These are phyloP conservation scores for Archips crataeganus DNA, from an alignment of 2,888 invertebrate species.

Conservation along the genomic window DNA sequence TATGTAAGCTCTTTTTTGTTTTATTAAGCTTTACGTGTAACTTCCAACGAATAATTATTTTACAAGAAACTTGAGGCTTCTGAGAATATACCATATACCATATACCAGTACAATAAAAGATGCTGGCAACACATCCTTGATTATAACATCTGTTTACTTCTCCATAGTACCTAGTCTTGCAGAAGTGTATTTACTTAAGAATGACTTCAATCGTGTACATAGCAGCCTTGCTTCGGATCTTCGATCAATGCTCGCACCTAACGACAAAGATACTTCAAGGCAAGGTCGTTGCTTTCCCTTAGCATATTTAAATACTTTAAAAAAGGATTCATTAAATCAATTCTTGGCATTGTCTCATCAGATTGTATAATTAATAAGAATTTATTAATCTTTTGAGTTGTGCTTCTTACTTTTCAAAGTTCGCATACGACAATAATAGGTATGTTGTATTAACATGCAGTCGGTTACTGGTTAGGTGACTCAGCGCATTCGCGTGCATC, in stretches of 20 bases:
- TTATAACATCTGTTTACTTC: not conserved
- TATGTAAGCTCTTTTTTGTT: too few species aligned
- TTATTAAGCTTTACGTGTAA: too few species aligned
- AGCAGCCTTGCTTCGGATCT: not conserved
- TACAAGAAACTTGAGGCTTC: too few species aligned
- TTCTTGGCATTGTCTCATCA: too few species aligned
- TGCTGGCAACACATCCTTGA: not conserved
- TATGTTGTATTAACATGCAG: not conserved
- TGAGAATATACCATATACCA: too few species aligned
- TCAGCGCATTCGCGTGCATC: slow-evolving; percentile 3
- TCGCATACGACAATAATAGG: too few species aligned
- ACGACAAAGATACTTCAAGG: not conserved
- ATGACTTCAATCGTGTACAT: slow-evolving; percentile 4
- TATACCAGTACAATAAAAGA: too few species aligned
- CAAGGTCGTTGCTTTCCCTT: not conserved
- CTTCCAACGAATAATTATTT: too few species aligned
- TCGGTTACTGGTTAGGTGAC: not conserved
- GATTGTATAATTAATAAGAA: too few species aligned
- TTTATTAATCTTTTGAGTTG: not conserved
- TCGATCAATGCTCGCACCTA: slow-evolving; percentile 1
- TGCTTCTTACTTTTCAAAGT: not conserved
- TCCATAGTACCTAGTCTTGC: not conserved
- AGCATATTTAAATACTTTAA: not conserved
- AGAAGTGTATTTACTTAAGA: not conserved
- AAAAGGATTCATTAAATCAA: too few species aligned